These are phyloP conservation scores for Typhlomys cinereus DNA, from an alignment of 2,113 vertebrate species.

Conservation along the genomic window DNA sequence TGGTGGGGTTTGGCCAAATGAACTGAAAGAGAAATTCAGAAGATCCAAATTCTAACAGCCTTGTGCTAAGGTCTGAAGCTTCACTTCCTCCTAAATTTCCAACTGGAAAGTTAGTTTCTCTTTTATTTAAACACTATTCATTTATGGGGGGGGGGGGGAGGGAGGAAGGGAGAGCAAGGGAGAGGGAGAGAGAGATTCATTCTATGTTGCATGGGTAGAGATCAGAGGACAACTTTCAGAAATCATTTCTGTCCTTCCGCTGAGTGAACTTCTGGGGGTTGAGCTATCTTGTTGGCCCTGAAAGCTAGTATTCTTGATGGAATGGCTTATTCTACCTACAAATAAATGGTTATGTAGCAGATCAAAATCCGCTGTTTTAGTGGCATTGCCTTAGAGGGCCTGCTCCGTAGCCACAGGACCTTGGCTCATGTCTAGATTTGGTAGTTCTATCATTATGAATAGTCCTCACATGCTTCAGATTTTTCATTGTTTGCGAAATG, in stretches of 20 bases:
- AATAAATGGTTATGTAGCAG: not conserved
- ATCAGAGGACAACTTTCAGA: no score
- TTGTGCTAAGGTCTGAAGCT: not conserved
- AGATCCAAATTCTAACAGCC: not conserved
- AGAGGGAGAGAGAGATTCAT: no score
- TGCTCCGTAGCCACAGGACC: not conserved
- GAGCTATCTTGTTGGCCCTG: no score
- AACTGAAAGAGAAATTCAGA: conserved; percentile 4
- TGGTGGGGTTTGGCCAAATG: conserved; percentile 28
- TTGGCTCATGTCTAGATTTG: not conserved
- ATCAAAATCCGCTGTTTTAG: not conserved
- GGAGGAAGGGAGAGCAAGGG: no score
- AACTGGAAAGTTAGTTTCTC: conserved; percentile 34
- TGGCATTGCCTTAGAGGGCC: not conserved
- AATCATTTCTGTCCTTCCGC: no score
- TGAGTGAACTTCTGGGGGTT: no score
- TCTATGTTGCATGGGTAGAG: no score
- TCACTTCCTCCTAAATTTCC: not conserved
- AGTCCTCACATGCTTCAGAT: not conserved
- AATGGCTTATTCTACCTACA: conserved; percentile 8
- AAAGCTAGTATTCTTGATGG: conserved; percentile 5
- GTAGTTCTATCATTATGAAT: not conserved
- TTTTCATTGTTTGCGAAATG: not conserved
- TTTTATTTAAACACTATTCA: no score
- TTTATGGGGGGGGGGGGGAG: no score